Percentiles rank a stretch among this genome's conserved stretches.
These are phyloP conservation scores for Anomalospiza imberbis DNA, from an alignment of 2,797 vertebrate genomes.

Conservation along the genomic window DNA sequence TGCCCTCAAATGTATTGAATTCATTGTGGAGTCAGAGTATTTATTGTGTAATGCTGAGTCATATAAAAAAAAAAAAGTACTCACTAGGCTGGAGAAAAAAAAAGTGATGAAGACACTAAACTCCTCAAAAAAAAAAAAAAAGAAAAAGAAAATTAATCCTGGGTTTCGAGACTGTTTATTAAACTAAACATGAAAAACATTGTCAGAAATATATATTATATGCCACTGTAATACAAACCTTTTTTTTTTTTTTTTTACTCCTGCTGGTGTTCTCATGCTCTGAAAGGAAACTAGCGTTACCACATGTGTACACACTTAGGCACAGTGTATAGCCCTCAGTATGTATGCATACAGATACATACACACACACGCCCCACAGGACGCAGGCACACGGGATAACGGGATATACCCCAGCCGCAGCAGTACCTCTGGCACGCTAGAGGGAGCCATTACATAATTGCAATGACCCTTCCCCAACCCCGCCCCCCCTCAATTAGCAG, in stretches of 20 bases:
- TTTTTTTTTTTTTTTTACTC: background rate
- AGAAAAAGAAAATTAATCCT: background rate
- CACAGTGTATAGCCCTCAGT: no score
- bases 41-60: constrained; percentile 35
- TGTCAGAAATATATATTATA: background rate
- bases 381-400: background rate
- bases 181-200: background rate
- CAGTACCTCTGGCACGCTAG: constrained; percentile 49
- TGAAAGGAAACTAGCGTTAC: background rate
- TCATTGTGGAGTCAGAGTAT: background rate
- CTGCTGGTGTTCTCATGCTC: background rate
- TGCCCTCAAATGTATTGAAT: constrained; percentile 22
- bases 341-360: fast-evolving
- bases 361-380: background rate
- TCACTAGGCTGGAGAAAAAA: background rate
- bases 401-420: constrained; percentile 54
- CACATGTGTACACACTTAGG: fast-evolving
- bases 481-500: background rate
- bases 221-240: background rate
- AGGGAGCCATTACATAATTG: constrained; percentile 69
- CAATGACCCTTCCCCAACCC: background rate
- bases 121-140: background rate
- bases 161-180: background rate
- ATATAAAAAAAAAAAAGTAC: background rate
- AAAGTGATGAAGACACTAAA: background rate